Evolutionary conservation across 1,140 invertebrate species (phyloP), one percentile per base, ranked within the genome.

Genomic region (Cardiocondyla obscurior): DNA sequence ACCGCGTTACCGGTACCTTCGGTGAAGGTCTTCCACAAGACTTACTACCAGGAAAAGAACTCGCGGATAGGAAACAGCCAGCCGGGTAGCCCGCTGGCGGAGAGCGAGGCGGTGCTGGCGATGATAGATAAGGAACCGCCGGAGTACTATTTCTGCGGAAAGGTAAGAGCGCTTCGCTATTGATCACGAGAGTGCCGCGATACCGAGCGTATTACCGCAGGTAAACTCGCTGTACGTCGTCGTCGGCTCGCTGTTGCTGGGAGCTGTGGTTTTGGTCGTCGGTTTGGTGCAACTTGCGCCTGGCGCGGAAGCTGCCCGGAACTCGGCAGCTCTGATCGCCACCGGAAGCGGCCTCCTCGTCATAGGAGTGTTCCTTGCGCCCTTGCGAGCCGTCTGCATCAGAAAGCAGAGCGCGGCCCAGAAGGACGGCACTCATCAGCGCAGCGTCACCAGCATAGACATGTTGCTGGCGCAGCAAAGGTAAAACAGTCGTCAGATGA

Each of bases 241-340:
- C 25, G 96, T 97, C 25, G 96, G 96, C 6, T 96, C 96, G 0
- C 91, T 97, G 51, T 94, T 97, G 3, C 92, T 97, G 51, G 97
- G 97, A 39, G 95, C 96, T 70, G 96, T 97, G 73, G 95, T 97
- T 42, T 93, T 97, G 81, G 96, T 97, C 49, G 96, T 97, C 73
- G 97, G 97, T 42, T 94, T 97, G 88, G 96, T 97, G 55, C 97
- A 97, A 91, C 93, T 97, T 82, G 96, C 96, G 14, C 97, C 97
- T 1, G 96, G 96, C 25, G 96, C 97, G 0, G 96, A 97, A 87
- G 96, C 96, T 8, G 96, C 96, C 1, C 96, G 96, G 90, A 96
- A 97, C 88, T 95, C 96, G 39, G 96, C 96, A 88, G 95, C 96
- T 79, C 95, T 97, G 70, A 95, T 97, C 89, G 96, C 95, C 5